Evolutionary conservation across 2,797 vertebrate genomes (phyloP).

Genomic region (Pogonophryne albipinna): DNA sequence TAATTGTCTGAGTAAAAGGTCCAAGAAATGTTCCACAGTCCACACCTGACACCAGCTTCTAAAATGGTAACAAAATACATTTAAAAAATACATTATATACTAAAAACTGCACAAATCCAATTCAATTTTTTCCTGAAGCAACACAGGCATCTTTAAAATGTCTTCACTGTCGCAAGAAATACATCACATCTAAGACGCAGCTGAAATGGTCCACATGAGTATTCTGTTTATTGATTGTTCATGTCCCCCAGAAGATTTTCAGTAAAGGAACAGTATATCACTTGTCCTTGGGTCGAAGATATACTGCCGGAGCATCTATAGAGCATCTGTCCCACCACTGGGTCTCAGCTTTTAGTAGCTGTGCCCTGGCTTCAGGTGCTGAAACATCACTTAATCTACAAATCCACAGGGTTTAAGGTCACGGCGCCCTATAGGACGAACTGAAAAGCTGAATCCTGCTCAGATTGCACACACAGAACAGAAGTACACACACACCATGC

Average conservation of each 20-base stretch:
- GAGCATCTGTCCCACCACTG: constrained; percentile 32
- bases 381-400: constrained; percentile 78
- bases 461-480: constrained; percentile 14
- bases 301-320: constrained; percentile 22
- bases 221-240: neutral
- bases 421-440: constrained; percentile 33
- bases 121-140: constrained; percentile 2
- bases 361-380: constrained; percentile 67
- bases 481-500: constrained; percentile 4
- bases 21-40: neutral
- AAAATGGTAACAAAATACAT: neutral
- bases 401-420: constrained; percentile 65
- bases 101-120: neutral
- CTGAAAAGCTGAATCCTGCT: constrained; percentile 39
- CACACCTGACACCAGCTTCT: neutral
- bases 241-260: neutral
- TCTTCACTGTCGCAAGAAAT: constrained; percentile 4
- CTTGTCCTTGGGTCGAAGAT: constrained; percentile 36
- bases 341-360: constrained; percentile 72
- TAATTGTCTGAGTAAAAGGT: neutral
- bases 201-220: constrained; percentile 11
- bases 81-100: neutral
- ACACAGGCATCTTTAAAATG: neutral
- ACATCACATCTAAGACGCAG: constrained; percentile 2
- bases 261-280: constrained; percentile 39